Conservation (phyloP, 1,140 invertebrate genomes). For the Anadara kagoshimensis region DNA sequence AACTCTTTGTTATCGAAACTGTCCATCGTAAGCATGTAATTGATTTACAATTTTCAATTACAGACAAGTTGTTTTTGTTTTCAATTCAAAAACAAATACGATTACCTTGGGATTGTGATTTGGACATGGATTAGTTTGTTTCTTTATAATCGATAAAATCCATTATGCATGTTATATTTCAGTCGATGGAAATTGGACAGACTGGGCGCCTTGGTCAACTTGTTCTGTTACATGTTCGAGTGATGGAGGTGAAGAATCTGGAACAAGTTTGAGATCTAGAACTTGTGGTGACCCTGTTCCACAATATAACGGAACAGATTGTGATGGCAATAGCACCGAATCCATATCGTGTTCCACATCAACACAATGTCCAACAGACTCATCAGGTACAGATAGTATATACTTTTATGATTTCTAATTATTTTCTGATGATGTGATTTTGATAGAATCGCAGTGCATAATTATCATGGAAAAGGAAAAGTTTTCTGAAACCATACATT, state of each 20-base stretch:
- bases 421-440: no score
- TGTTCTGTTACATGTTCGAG: neutral
- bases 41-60: no score
- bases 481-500: no score
- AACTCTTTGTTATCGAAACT: neutral
- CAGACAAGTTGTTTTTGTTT: no score
- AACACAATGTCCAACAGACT: neutral
- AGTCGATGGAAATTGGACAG: conserved; percentile 1
- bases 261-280: neutral
- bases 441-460: no score
- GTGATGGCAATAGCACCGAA: neutral
- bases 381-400: neutral
- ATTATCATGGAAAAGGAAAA: no score
- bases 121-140: no score
- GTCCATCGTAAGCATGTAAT: no score
- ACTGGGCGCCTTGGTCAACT: conserved; percentile 1
- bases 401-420: no score
- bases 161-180: neutral
- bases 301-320: neutral
- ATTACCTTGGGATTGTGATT: no score
- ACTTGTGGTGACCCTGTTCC: neutral
- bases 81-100: no score
- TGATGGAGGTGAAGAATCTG: neutral
- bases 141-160: neutral
- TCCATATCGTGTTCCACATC: neutral